phyloP scores from a whole-genome alignment of 2,888 invertebrate genomes.

The Oscheius sp. region DNA sequence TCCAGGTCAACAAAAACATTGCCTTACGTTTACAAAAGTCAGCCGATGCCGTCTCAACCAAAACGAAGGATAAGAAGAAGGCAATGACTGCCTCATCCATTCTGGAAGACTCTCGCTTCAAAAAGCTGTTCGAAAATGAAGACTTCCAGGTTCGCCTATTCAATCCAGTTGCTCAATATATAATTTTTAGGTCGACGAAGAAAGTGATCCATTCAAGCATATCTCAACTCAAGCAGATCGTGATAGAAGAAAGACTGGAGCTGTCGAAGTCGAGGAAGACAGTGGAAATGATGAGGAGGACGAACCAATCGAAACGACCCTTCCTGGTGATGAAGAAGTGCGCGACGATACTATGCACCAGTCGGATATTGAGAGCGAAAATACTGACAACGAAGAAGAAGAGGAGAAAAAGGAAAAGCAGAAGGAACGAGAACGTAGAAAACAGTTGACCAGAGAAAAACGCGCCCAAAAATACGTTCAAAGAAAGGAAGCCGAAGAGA shows the following conservation, averaged over 20 bases:
- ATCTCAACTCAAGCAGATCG: constrained; percentile 40
- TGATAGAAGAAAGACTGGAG: constrained; percentile 27
- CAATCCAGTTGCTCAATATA: background rate
- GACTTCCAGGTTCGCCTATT: constrained; percentile 78
- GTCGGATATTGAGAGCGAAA: constrained; percentile 14
- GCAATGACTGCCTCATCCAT: constrained; percentile 77
- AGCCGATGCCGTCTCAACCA: constrained; percentile 59
- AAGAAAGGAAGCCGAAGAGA: constrained; percentile 44
- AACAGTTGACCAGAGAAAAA: background rate
- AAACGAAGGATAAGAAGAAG: constrained; percentile 38
- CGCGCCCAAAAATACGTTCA: constrained; percentile 33
- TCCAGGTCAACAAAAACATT: constrained; percentile 61
- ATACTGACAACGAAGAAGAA: background rate
- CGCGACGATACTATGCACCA: background rate
- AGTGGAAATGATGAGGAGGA: constrained; percentile 27
- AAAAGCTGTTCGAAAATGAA: constrained; percentile 87
- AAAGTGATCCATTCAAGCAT: constrained; percentile 46
- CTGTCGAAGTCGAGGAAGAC: constrained; percentile 1
- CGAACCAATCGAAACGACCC: constrained; percentile 12
- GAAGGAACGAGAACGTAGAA: constrained; percentile 6
- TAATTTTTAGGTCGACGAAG: constrained; percentile 45
- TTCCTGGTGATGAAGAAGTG: constrained; percentile 22
- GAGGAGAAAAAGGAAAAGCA: background rate
- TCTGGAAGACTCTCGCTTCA: constrained; percentile 88
- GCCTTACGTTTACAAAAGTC: constrained; percentile 61